Percentiles rank a stretch among this genome's conserved stretches.
Evolutionary conservation across 2,888 invertebrate genomes (phyloP).

Genomic region (Metacarcinus magister): DNA sequence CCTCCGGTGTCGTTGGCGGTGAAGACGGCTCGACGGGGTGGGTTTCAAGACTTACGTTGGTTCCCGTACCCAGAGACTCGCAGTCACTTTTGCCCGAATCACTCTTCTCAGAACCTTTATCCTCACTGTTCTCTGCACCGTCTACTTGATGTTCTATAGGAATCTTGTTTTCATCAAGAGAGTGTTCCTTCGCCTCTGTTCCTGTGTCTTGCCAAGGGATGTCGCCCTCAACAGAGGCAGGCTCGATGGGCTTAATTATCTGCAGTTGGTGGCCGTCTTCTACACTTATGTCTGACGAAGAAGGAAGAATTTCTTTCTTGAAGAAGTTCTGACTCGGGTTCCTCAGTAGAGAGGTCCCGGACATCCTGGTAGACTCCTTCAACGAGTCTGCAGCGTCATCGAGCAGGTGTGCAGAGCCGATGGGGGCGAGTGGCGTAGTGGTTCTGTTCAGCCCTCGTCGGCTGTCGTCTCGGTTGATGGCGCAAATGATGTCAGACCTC

Average conservation of each 20-base stretch:
- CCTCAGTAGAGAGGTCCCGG: constrained; percentile 46
- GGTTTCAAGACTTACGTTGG: background rate
- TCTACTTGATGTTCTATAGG: background rate
- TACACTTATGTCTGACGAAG: constrained; percentile 8
- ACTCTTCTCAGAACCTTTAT: background rate
- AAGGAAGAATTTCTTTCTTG: constrained; percentile 56
- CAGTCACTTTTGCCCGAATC: constrained; percentile 34
- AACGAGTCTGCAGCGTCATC: background rate
- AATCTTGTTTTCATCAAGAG: background rate
- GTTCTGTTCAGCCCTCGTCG: background rate
- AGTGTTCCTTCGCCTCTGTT: background rate
- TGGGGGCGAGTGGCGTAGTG: background rate
- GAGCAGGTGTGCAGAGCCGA: background rate
- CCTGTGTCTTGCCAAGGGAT: background rate
- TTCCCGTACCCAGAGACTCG: background rate
- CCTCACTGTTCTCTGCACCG: background rate
- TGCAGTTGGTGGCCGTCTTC: constrained; percentile 10
- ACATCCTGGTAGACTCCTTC: constrained; percentile 7
- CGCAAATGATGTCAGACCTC: constrained; percentile 73
- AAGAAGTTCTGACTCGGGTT: constrained; percentile 64
- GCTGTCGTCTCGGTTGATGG: constrained; percentile 60
- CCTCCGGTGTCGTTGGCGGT: constrained; percentile 52
- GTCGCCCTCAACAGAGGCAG: too few relatives aligned
- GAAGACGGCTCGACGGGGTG: background rate
- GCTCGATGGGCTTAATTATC: background rate